phyloP scores from a whole-genome alignment of 2,797 vertebrate species.

The Mormyrus proboscirostris region DNA sequence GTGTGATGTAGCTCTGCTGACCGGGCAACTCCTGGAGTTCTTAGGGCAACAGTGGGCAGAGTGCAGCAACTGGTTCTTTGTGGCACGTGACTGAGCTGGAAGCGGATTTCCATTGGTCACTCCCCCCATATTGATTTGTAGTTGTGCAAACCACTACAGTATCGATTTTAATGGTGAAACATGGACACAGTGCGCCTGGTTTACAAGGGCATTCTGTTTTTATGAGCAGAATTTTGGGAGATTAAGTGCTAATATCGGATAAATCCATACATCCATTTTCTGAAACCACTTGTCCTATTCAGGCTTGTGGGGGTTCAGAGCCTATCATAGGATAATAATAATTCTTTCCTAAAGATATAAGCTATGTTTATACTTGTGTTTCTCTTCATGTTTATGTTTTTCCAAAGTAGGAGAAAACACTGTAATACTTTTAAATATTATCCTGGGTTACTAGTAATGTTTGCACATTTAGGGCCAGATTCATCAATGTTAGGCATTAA shows the following conservation, averaged over 20 bases:
- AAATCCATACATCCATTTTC: neutral
- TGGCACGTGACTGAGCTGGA: neutral
- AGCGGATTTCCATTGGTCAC: neutral
- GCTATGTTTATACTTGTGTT: constrained; percentile 16
- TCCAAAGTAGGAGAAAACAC: constrained; percentile 13
- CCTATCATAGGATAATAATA: neutral
- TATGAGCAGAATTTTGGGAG: neutral
- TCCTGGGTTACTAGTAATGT: constrained; percentile 37
- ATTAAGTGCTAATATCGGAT: neutral
- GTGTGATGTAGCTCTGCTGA: neutral
- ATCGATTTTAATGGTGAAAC: neutral
- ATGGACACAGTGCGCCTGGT: neutral
- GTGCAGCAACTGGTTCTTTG: neutral
- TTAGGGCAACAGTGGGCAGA: neutral
- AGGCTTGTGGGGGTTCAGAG: neutral
- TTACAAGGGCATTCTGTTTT: constrained; percentile 12
- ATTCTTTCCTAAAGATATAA: constrained; percentile 1
- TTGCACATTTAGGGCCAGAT: constrained; percentile 32
- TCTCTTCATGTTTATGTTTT: neutral
- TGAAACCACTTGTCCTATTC: neutral
- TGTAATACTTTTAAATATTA: constrained; percentile 27
- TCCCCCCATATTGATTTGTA: neutral
- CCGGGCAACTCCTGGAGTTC: neutral
- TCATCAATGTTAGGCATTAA: neutral
- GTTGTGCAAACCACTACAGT: neutral